These are phyloP conservation scores for Leontopithecus rosalia DNA, from an alignment of 2,797 vertebrate genomes.

Conservation along the genomic window DNA sequence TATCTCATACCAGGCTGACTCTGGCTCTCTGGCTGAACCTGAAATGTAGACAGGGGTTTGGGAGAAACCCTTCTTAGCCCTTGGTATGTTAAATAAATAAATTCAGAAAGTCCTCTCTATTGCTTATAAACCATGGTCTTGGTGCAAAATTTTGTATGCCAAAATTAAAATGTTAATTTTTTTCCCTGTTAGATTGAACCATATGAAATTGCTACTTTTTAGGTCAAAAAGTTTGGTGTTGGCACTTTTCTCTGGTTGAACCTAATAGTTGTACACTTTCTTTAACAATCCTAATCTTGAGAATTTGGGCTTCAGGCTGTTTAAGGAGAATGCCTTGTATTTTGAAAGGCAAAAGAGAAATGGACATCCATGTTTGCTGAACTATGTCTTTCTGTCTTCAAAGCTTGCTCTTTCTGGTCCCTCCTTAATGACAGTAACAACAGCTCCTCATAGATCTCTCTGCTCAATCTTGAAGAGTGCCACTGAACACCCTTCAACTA, in stretches of 20 bases:
- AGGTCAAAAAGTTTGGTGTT: not conserved
- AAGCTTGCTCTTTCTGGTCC: not conserved
- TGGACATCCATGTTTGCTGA: not conserved
- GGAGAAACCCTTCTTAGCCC: not conserved
- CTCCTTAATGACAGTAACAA: not conserved
- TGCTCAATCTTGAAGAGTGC: not conserved
- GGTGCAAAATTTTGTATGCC: constrained; percentile 18
- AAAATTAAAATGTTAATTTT: constrained; percentile 18
- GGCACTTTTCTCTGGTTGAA: not conserved
- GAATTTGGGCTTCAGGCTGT: not conserved
- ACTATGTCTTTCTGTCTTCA: constrained; percentile 8
- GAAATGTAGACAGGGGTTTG: not conserved
- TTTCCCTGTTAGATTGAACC: not conserved
- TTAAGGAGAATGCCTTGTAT: not conserved
- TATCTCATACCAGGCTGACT: not conserved
- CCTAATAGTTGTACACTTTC: not conserved
- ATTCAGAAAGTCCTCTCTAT: not conserved
- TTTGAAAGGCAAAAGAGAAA: constrained; percentile 33
- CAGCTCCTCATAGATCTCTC: not conserved
- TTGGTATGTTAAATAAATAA: not conserved
- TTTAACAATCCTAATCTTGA: constrained; percentile 16
- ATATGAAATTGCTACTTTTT: not conserved
- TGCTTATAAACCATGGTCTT: not conserved
- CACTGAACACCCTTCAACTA: not conserved
- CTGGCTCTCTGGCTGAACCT: not conserved